Evolutionary conservation across 1,140 invertebrate species (phyloP).

Genomic region (Caerostris darwini): DNA sequence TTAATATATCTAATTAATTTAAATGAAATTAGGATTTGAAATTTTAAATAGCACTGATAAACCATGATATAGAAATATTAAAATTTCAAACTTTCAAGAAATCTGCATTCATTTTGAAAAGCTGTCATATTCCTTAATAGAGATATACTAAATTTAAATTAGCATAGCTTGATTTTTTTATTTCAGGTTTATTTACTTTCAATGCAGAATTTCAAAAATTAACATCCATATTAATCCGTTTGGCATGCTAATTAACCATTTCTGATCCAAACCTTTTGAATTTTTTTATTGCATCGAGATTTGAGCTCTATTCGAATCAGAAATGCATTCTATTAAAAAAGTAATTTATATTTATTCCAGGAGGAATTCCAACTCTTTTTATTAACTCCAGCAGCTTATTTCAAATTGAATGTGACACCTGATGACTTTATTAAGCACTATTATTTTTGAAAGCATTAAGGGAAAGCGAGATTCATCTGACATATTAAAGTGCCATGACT

Average conservation of each 20-base stretch:
- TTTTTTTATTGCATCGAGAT: background rate
- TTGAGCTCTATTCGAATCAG: background rate
- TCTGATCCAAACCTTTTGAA: background rate
- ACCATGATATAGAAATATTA: no score
- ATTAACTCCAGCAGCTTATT: background rate
- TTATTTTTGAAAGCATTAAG: slow-evolving; percentile 36
- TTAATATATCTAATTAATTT: no score
- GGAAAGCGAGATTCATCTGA: slow-evolving; percentile 17
- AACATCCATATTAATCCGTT: background rate
- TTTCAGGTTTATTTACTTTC: background rate
- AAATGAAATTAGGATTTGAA: no score
- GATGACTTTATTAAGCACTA: slow-evolving; percentile 41
- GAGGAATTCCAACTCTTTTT: background rate
- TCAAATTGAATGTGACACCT: slow-evolving; percentile 34
- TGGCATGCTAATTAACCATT: background rate
- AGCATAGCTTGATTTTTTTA: no score
- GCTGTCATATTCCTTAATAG: no score
- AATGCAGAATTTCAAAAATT: background rate
- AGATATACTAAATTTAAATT: no score
- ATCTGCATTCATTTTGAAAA: no score
- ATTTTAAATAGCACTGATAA: no score
- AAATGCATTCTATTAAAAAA: slow-evolving; percentile 32
- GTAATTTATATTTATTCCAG: slow-evolving; percentile 20
- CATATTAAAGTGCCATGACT: slow-evolving; percentile 48
- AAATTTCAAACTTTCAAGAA: no score